A percentile compares a stretch with the other conserved stretches of the same genome.
Conservation (phyloP, 2,113 vertebrate genomes). For the Festucalex cinctus region DNA sequence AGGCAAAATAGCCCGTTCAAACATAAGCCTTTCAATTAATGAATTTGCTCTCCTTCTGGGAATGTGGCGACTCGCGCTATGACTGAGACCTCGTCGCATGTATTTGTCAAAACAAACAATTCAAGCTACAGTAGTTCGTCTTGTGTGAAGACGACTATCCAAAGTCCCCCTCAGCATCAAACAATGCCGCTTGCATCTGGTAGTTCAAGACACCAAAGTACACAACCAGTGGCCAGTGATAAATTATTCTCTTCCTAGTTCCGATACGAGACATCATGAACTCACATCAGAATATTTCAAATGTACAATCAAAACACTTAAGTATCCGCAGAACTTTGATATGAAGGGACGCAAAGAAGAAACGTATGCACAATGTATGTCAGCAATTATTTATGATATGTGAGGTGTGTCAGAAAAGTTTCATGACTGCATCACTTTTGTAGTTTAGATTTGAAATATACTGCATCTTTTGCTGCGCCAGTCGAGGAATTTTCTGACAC, state of each 20-base stretch:
- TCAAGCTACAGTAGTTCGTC: background rate
- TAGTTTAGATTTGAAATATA: background rate
- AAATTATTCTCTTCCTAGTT: background rate
- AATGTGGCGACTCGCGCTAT: background rate
- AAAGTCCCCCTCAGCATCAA: background rate
- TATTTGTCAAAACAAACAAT: background rate
- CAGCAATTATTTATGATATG: too few species aligned
- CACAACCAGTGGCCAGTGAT: background rate
- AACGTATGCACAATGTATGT: background rate
- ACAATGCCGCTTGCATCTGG: background rate
- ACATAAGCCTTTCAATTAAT: background rate
- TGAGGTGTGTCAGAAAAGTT: too few species aligned
- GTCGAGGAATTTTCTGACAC: background rate
- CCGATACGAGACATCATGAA: background rate
- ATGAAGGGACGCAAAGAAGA: background rate
- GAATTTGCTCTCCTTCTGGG: background rate
- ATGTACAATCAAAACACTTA: background rate
- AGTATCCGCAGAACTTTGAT: too few species aligned
- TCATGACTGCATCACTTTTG: background rate
- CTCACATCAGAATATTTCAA: background rate
- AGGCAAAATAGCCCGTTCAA: background rate
- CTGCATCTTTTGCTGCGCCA: background rate
- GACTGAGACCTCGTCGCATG: background rate
- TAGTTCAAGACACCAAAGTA: background rate
- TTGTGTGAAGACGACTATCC: background rate